Conservation (phyloP, 2,888 invertebrate genomes). For the Metallyticus violacea region DNA sequence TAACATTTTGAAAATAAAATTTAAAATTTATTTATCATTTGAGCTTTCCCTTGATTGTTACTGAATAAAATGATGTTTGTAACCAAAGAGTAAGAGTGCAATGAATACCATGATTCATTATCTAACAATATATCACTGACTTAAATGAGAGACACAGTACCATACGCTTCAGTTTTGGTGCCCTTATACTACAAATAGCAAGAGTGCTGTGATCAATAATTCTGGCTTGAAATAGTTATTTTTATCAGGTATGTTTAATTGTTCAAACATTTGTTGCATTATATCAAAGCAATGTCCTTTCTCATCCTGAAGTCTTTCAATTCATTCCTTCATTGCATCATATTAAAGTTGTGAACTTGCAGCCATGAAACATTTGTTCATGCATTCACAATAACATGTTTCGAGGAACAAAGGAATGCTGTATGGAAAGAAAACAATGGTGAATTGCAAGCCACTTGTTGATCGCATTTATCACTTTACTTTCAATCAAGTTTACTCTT, state of each 20-base stretch:
- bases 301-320: not conserved
- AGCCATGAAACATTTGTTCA: constrained; percentile 19
- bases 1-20: not conserved
- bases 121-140: too few relatives aligned
- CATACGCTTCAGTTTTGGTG: not conserved
- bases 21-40: not conserved
- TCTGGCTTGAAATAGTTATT: not conserved
- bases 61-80: too few relatives aligned
- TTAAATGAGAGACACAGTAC: not conserved
- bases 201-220: not conserved
- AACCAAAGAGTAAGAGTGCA: too few relatives aligned
- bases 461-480: not conserved
- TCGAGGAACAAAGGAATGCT: constrained; percentile 11
- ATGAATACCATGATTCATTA: too few relatives aligned
- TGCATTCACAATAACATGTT: constrained; percentile 1
- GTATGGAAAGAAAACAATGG: not conserved
- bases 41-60: not conserved
- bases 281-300: not conserved
- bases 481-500: too few relatives aligned
- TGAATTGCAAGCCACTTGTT: not conserved
- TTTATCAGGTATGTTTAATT: not conserved
- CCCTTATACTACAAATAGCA: not conserved
- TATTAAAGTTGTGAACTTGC: constrained; percentile 19
- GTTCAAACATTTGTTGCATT: not conserved
- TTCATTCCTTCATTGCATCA: constrained; percentile 20